These are phyloP conservation scores for Drosophila tsacasi DNA, from an alignment of 1,140 invertebrate genomes.

Conservation along the genomic window DNA sequence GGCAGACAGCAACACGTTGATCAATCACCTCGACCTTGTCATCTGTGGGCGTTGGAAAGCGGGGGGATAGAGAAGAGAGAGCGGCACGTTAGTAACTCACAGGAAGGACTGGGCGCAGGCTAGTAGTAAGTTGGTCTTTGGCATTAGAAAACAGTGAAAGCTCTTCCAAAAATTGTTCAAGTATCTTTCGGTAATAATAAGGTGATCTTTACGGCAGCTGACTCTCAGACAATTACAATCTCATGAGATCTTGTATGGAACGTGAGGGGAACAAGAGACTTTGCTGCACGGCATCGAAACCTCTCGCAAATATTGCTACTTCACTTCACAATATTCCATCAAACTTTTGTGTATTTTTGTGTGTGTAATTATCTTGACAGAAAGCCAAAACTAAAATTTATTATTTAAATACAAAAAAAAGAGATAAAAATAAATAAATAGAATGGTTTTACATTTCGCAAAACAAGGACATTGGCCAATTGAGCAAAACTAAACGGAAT, in stretches of 20 bases:
- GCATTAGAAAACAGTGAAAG: constrained; percentile 72
- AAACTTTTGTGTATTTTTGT: constrained; percentile 69
- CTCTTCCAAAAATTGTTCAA: constrained; percentile 60
- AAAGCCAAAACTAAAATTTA: constrained; percentile 48
- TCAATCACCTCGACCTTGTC: constrained; percentile 96
- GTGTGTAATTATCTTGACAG: constrained; percentile 63
- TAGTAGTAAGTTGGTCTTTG: constrained; percentile 37
- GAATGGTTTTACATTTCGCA: constrained; percentile 18
- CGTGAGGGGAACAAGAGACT: constrained; percentile 20
- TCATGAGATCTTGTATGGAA: constrained; percentile 32
- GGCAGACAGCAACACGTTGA: constrained; percentile 96
- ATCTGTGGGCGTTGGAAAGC: constrained; percentile 86
- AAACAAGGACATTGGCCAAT: constrained; percentile 48
- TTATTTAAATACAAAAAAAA: constrained; percentile 12
- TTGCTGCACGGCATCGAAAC: constrained; percentile 16
- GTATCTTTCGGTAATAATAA: constrained; percentile 33
- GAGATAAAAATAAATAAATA: not conserved
- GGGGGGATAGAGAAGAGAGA: constrained; percentile 28
- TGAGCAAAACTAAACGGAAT: constrained; percentile 35
- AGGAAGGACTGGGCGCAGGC: not conserved
- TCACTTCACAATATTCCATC: constrained; percentile 30
- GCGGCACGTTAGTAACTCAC: constrained; percentile 39
- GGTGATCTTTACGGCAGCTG: constrained; percentile 47
- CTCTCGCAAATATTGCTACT: constrained; percentile 30
- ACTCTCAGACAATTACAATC: constrained; percentile 53